phyloP scores from a whole-genome alignment of 2,797 vertebrate genomes.

The Danio choprae region DNA sequence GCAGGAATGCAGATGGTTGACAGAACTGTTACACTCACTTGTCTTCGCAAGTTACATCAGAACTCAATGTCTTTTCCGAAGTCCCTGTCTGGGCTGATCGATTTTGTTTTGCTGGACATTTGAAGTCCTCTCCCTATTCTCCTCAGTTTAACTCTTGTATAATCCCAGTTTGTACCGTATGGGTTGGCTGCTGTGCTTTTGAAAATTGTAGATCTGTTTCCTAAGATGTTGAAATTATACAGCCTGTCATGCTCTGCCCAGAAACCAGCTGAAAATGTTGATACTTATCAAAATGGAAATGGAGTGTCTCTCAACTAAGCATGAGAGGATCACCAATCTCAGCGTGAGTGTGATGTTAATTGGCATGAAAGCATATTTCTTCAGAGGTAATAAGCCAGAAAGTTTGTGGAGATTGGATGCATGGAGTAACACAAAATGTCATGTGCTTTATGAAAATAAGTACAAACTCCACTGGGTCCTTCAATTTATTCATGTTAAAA shows the following conservation, averaged over 20 bases:
- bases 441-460: slow-evolving; percentile 4
- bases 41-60: background rate
- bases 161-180: background rate
- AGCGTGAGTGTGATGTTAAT: slow-evolving; percentile 26
- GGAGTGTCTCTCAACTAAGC: slow-evolving; percentile 30
- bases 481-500: background rate
- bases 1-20: slow-evolving; percentile 9
- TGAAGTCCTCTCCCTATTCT: background rate
- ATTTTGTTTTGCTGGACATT: background rate
- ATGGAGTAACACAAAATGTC: background rate
- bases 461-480: background rate
- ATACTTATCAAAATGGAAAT: slow-evolving; percentile 43
- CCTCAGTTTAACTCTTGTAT: background rate
- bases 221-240: slow-evolving; percentile 23
- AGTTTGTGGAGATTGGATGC: slow-evolving; percentile 15
- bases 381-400: slow-evolving; percentile 9
- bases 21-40: background rate
- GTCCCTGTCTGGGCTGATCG: background rate
- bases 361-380: slow-evolving; percentile 23
- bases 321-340: slow-evolving; percentile 32
- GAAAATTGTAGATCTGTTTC: background rate
- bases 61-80: background rate
- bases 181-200: background rate
- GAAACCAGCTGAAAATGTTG: slow-evolving; percentile 30
- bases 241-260: background rate